phyloP scores from a whole-genome alignment of 2,113 vertebrate species.

The Vulpes vulpes region DNA sequence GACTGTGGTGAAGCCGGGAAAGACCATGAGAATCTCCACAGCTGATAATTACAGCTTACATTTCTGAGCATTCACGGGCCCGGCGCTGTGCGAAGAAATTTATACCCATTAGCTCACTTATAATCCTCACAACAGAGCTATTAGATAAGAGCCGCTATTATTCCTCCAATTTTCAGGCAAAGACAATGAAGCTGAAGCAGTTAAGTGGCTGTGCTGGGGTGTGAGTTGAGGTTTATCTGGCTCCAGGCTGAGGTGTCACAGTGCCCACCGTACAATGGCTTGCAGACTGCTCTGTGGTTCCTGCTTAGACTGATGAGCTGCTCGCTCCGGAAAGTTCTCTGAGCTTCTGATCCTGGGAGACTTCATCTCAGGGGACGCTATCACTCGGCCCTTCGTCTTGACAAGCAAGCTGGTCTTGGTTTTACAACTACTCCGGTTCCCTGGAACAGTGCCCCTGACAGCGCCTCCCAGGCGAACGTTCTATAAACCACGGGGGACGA shows the following conservation, averaged over 20 bases:
- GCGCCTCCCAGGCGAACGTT: not conserved
- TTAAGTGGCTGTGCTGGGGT: not conserved
- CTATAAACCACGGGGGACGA: not conserved
- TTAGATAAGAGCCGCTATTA: not conserved
- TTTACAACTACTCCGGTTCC: not conserved
- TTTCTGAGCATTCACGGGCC: not conserved
- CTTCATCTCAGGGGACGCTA: not conserved
- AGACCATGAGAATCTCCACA: not conserved
- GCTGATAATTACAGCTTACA: not conserved
- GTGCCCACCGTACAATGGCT: accelerated
- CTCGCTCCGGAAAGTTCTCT: constrained; percentile 23
- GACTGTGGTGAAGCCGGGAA: not conserved
- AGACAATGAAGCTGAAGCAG: not conserved
- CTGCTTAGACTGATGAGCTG: not conserved
- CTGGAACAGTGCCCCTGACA: not conserved
- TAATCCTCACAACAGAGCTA: not conserved
- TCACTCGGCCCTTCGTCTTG: not conserved
- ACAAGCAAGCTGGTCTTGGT: not conserved
- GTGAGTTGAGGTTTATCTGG: not conserved
- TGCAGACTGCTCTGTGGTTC: not conserved
- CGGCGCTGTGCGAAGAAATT: not conserved
- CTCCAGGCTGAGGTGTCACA: not conserved
- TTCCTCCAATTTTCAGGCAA: not conserved
- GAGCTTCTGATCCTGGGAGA: not conserved
- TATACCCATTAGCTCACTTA: not conserved